phyloP scores from a whole-genome alignment of 2,113 vertebrate species.

The Istiophorus platypterus region DNA sequence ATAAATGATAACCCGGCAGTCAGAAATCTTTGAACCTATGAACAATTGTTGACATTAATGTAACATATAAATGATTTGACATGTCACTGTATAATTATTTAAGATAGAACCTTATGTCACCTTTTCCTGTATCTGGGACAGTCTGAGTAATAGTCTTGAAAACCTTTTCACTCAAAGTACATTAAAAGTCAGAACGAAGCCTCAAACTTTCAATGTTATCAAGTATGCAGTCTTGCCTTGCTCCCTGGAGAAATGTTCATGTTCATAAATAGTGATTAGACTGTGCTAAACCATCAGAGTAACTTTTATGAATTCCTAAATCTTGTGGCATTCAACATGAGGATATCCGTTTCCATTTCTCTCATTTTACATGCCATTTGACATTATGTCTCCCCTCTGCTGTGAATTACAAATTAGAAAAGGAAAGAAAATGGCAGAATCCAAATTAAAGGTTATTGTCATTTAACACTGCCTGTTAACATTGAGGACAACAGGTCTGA shows the following conservation, averaged over 20 bases:
- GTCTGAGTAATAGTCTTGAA: neutral
- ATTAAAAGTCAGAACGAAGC: neutral
- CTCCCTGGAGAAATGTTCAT: neutral
- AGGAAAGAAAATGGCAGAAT: neutral
- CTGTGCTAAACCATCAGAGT: slow-evolving; percentile 37
- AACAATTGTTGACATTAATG: neutral
- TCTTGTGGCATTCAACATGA: slow-evolving; percentile 2
- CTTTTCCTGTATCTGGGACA: neutral
- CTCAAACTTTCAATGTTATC: slow-evolving; percentile 37
- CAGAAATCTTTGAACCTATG: neutral
- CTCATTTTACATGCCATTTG: slow-evolving; percentile 31
- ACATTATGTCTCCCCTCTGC: slow-evolving; percentile 5
- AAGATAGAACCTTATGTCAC: neutral
- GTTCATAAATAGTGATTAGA: slow-evolving; percentile 50
- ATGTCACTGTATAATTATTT: neutral
- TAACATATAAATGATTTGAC: neutral
- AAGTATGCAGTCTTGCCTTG: slow-evolving; percentile 5
- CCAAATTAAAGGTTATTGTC: neutral
- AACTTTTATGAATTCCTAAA: slow-evolving; percentile 42
- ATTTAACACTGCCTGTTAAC: neutral
- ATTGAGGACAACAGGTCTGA: neutral
- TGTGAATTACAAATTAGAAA: neutral
- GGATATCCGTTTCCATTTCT: slow-evolving; percentile 26
- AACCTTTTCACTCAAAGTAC: slow-evolving; percentile 1
- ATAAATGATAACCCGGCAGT: neutral